Base-by-base conservation (phyloP, 2,113 vertebrate genomes). In the Atlantisia rogersi region DNA sequence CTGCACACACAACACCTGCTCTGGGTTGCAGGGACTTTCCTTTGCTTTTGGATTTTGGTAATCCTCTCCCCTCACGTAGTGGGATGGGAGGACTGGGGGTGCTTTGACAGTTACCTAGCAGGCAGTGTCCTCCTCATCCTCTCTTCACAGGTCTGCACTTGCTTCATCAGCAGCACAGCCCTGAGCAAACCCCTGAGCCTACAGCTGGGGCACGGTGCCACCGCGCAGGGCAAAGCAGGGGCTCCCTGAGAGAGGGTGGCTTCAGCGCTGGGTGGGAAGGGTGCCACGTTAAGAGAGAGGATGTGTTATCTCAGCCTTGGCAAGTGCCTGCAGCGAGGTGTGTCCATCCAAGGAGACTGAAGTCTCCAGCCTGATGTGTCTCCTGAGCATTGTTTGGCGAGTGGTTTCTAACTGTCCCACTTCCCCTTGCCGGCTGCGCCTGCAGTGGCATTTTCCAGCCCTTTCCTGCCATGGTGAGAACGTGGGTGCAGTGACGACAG, bases 381-480 rank as follows among this genome's bases (percentile, higher is more conserved):
- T 87, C 92, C 88, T 78, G 96, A 84, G 95, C 73, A 92, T 95
- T 96, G 88, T 90, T 95, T 93, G 92, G 88, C 68, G 48, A 83
- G 64, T 31, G 76, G 39, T 92, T 93, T 67, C 73, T 88, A 58
- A 50, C 94, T 2, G 46, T 88, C 88, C 81, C 79, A 74, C 78
- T 92, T 95, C 88, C 94, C 84, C 39, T 96, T 3, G 50, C 80
- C 0, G 56, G 73, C 88, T 92, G 68, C 0, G 80, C 90, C 94
- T 80, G 88, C 85, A 31, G 75, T 92, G 90, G 92, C 90, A 88
- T 94, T 97, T 96, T 75, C 92, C 95, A 96, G 93, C 90, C 92
- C 90, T 96, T 96, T 97, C 93, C 95, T 96, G 95, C 84, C 75
- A 69, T 48, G 90, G 85, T 90, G 60, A 79, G 25, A 16, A 28